Evolutionary conservation across 2,113 vertebrate genomes (phyloP), one percentile per base, ranked within the genome.

Genomic region (Muscicapa adusta): DNA sequence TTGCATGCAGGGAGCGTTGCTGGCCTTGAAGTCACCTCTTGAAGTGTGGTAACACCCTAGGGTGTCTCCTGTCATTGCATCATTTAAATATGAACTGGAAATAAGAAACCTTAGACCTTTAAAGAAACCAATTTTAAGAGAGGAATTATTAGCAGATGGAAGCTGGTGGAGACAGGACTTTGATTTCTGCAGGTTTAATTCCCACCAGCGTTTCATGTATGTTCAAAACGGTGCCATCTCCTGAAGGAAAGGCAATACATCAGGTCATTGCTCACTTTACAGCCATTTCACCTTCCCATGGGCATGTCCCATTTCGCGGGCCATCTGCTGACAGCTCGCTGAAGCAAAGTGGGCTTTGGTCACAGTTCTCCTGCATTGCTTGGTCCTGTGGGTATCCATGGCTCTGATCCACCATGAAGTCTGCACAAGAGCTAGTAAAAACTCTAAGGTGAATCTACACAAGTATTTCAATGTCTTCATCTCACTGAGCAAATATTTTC

Each of bases 21-120:
- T 96, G 96, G 89, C 96, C 96, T 88, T 75, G 80, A 83, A 94
- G 95, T 96, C 71, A 97, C 96, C 96, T 94, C 94, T 84, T 2
- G 8, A 92, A 94, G 72, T 54, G 56, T 54, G 88, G 96, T 65
- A 93, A 95, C 91, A 97, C 96, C 92, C 88, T 81, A 92, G 88
- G 91, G 94, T 96, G 94, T 95, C 94, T 95, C 79, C 93, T 70
- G 83, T 83, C 65, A 88, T 96, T 95, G 90, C 93, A 76, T 85
- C 94, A 96, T 65, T 88, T 74, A 67, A 83, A 62, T 61, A 83
- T 53, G 72, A 88, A 63, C 50, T 88, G 48, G 70, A 38, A 68
- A 89, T 86, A 93, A 94, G 50, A 94, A 92, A 42, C 6, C 20
- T 48, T 60, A 94, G 83, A 92, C 17, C 28, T 95, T 70, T 74